Evolutionary conservation across 2,113 vertebrate genomes (phyloP).

Genomic region (Isurus oxyrinchus): DNA sequence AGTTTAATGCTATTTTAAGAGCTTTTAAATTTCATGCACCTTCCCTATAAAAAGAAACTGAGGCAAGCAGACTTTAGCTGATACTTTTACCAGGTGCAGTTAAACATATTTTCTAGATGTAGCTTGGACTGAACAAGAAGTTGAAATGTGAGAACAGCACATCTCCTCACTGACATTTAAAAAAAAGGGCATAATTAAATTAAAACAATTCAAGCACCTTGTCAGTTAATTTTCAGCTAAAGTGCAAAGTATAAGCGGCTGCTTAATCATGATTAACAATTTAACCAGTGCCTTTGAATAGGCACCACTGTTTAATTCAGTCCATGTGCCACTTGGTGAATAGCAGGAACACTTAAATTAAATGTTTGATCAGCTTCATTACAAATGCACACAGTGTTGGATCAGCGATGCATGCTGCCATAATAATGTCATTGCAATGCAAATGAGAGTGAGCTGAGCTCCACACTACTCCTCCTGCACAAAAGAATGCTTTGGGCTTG

Average conservation of each 20-base stretch:
- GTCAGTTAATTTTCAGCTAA: not conserved
- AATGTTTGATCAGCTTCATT: conserved; percentile 12
- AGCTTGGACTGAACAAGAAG: not conserved
- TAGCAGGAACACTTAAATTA: conserved; percentile 20
- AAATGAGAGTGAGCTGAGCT: not conserved
- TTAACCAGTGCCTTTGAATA: conserved; percentile 6
- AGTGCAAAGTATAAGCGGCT: not conserved
- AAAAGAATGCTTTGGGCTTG: not conserved
- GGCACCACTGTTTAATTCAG: not conserved
- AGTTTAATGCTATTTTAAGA: not conserved
- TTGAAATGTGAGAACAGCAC: not conserved
- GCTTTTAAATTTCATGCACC: not conserved
- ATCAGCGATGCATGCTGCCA: not conserved
- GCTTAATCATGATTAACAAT: not conserved
- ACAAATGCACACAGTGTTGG: not conserved
- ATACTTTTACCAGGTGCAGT: not conserved
- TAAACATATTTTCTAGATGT: not conserved
- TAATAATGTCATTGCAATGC: conserved; percentile 15
- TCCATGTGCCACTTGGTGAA: conserved; percentile 8
- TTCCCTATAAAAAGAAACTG: not conserved
- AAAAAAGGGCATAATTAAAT: conserved; percentile 17
- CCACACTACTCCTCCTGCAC: not conserved
- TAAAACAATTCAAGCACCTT: not conserved
- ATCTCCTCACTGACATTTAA: not conserved
- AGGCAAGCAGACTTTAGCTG: not conserved